phyloP scores from a whole-genome alignment of 2,888 invertebrate genomes.

The Tillus elongatus region DNA sequence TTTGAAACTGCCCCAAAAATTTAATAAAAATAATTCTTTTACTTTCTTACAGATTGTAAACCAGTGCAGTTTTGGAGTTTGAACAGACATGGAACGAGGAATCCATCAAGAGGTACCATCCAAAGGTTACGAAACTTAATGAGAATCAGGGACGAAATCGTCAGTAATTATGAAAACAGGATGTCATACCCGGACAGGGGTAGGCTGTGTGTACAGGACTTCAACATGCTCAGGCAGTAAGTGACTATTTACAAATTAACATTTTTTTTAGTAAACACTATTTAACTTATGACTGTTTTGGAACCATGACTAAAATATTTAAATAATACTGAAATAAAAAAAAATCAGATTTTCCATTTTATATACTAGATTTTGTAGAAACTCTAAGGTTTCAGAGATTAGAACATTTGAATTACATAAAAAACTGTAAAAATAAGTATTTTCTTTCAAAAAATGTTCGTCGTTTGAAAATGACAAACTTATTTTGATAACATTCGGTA shows the following conservation, averaged over 20 bases:
- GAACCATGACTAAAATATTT: too few species aligned
- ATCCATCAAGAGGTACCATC: conserved; percentile 52
- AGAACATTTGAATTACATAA: too few species aligned
- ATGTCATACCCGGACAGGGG: conserved; percentile 36
- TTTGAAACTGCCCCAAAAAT: too few species aligned
- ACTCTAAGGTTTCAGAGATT: too few species aligned
- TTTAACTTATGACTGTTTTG: too few species aligned
- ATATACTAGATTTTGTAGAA: too few species aligned
- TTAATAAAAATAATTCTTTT: too few species aligned
- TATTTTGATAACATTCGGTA: too few species aligned
- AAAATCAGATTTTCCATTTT: neutral
- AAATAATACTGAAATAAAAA: conserved; percentile 1
- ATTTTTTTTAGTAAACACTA: too few species aligned
- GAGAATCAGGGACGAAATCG: conserved; percentile 52
- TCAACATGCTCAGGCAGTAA: conserved; percentile 50
- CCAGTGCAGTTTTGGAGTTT: conserved; percentile 66
- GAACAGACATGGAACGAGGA: conserved; percentile 59
- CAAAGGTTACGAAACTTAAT: conserved; percentile 47
- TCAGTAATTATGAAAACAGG: conserved; percentile 53
- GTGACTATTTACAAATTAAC: conserved; percentile 7
- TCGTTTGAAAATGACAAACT: too few species aligned
- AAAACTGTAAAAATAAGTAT: too few species aligned
- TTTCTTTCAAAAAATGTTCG: too few species aligned
- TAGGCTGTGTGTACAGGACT: conserved; percentile 59
- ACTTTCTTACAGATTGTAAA: conserved; percentile 51